Conservation (phyloP, 2,888 invertebrate genomes). For the Apomyelois bistriatella region DNA sequence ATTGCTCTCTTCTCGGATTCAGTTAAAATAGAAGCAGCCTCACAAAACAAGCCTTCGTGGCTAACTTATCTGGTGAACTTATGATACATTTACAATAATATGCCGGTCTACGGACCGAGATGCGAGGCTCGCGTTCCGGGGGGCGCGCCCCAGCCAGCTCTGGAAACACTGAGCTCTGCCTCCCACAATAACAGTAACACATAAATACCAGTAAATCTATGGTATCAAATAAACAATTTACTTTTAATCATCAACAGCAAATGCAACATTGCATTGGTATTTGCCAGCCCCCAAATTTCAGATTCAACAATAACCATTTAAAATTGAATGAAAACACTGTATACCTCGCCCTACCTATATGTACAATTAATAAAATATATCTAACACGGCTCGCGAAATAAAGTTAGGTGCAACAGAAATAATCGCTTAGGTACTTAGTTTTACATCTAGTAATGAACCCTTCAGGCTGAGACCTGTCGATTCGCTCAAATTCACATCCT, state of each 20-base stretch:
- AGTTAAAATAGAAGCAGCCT: conserved; percentile 60
- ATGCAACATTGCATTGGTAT: conserved; percentile 62
- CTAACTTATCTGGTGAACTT: conserved; percentile 42
- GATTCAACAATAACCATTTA: conserved; percentile 66
- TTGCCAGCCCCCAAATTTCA: conserved; percentile 53
- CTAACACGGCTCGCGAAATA: conserved; percentile 70
- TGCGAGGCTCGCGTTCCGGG: conserved; percentile 56
- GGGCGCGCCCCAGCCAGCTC: conserved; percentile 26
- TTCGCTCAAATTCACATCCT: conserved; percentile 75
- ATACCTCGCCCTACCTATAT: conserved; percentile 73
- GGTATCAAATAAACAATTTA: conserved; percentile 51
- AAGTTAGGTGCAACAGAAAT: conserved; percentile 70
- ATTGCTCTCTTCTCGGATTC: conserved; percentile 35
- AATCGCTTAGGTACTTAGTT: conserved; percentile 66
- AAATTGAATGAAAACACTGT: conserved; percentile 57
- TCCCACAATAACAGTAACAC: conserved; percentile 47
- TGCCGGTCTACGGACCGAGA: conserved; percentile 42
- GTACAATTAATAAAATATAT: conserved; percentile 70
- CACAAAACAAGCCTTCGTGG: conserved; percentile 44
- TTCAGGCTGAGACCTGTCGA: conserved; percentile 65
- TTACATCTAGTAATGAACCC: conserved; percentile 68
- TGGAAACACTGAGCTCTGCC: conserved; percentile 11
- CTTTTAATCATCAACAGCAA: conserved; percentile 50
- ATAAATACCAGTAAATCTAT: conserved; percentile 60
- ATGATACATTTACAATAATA: conserved; percentile 43